These are phyloP conservation scores for Saccopteryx bilineata DNA, from an alignment of 2,113 vertebrate genomes.

Conservation along the genomic window DNA sequence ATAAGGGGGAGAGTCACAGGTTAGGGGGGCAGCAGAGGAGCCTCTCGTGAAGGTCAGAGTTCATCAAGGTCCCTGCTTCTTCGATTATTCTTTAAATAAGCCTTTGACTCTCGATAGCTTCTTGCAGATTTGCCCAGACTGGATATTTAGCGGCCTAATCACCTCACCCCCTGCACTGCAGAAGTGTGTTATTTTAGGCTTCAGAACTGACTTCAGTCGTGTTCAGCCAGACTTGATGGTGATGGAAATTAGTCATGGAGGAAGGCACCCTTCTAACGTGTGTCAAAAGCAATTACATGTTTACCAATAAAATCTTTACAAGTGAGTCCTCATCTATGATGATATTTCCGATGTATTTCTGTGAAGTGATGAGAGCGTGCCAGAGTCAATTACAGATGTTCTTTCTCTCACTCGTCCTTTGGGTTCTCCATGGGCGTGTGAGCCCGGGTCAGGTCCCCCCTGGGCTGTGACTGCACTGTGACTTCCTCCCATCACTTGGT, in stretches of 20 bases:
- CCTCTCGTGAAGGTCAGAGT: background rate
- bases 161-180: background rate
- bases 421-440: background rate
- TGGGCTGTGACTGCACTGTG: background rate
- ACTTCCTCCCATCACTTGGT: slow-evolving; percentile 4
- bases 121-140: background rate
- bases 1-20: background rate
- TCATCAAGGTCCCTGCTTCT: background rate
- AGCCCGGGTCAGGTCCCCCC: background rate
- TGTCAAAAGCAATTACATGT: slow-evolving; percentile 64
- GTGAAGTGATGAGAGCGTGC: slow-evolving; percentile 22
- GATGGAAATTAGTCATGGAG: slow-evolving; percentile 44
- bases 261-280: background rate
- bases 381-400: slow-evolving; percentile 30
- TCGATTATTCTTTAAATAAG: background rate
- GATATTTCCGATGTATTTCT: slow-evolving; percentile 42
- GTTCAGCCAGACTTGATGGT: slow-evolving; percentile 52
- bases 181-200: background rate
- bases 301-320: slow-evolving; percentile 57
- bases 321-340: background rate
- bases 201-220: slow-evolving; percentile 7
- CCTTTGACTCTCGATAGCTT: background rate
- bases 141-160: background rate
- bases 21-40: background rate
- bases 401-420: slow-evolving; percentile 30